Base-by-base conservation (phyloP, 2,888 invertebrate genomes). In the Notocelia uddmanniana region DNA sequence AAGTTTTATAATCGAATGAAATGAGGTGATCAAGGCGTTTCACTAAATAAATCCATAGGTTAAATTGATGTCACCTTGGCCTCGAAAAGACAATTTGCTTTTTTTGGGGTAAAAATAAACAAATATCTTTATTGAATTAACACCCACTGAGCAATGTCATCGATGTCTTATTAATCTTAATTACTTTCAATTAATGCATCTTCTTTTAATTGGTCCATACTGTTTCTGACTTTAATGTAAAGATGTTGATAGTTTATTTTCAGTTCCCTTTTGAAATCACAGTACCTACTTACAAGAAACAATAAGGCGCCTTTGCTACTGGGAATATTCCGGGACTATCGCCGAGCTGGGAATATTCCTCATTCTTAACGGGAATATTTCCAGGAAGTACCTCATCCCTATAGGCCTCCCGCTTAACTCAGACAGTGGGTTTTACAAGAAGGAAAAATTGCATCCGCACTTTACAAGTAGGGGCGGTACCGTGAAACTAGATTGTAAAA, bases 61-160 rank as follows among this genome's bases (percentile, higher is more conserved):
- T 34, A 23, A 5, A 37, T n/a, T 21, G 48, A 8, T n/a, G 50
- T 68, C 59, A 60, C 68, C 48, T 21, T 21, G 41, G 9, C 50
- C 6, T 60, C 13, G 3, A 62, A n/a, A 45, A 10, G 41, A 11
- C 26, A 54, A 13, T 15, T 23, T 13, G 26, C 3, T 23, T 6
- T 26, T 23, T 66, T 66, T 55, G 15, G 2, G 8, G 34, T 52
- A 50, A 50, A 62, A 26, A 63, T 63, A 52, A 64, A 34, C 19
- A 13, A 2, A 19, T 19, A 3, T 18, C 2, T 3, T 19, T 18
- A 6, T 18, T n/a, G 26, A 9, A 2, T 26, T 52, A 52, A 13
- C 23, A 31, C 55, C 55, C 26, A 26, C 55, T 26, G 55, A 55
- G 55, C n/a, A 15, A 55, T 3, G n/a, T 19, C 19, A 19, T 55